Evolutionary conservation across 2,113 vertebrate genomes (phyloP).

Genomic region (Charina bottae): DNA sequence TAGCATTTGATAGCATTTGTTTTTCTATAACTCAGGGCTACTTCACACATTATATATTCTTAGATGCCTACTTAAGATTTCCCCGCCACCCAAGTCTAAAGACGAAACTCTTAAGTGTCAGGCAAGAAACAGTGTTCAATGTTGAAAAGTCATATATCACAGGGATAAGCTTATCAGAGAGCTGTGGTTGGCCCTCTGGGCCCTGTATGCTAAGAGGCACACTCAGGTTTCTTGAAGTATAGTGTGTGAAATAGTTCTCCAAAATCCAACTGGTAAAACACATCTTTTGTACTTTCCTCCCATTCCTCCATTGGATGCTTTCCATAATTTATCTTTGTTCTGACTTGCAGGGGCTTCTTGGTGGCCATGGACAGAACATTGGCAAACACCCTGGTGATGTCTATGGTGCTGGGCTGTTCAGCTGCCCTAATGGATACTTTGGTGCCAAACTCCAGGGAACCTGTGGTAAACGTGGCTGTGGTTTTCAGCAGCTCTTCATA

Average conservation of each 20-base stretch:
- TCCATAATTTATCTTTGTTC: slow-evolving; percentile 46
- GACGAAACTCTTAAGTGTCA: neutral
- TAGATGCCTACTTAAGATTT: neutral
- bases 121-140: neutral
- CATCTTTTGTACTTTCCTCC: neutral
- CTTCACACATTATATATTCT: neutral
- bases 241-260: neutral
- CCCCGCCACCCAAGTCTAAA: neutral
- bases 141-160: neutral
- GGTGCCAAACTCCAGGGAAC: slow-evolving; percentile 64
- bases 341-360: slow-evolving; percentile 78
- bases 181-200: neutral
- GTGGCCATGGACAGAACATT: slow-evolving; percentile 91
- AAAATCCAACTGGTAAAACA: neutral
- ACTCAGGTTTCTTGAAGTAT: neutral
- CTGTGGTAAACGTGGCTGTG: slow-evolving; percentile 78
- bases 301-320: slow-evolving; percentile 69
- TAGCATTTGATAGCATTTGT: neutral
- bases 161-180: neutral
- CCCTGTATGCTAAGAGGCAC: neutral
- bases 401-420: slow-evolving; percentile 80
- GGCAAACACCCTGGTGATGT: slow-evolving; percentile 80
- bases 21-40: neutral
- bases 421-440: slow-evolving; percentile 71
- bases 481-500: slow-evolving; percentile 90